Percentiles rank a stretch among this genome's conserved stretches.
These are phyloP conservation scores for Pseudomugil tenellus DNA, from an alignment of 2,797 vertebrate genomes.

Conservation along the genomic window DNA sequence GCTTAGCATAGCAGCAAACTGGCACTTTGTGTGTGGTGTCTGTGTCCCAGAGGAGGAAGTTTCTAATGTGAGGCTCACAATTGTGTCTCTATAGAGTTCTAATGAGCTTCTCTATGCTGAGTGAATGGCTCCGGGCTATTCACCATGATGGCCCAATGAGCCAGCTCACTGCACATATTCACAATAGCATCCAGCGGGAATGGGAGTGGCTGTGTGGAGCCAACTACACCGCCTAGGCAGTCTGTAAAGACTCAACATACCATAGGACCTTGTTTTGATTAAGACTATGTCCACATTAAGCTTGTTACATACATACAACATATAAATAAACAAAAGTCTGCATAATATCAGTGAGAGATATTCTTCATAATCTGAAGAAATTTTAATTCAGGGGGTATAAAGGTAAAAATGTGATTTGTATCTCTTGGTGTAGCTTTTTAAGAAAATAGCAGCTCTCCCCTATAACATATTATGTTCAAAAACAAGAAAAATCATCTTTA, in stretches of 20 bases:
- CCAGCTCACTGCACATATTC: slow-evolving; percentile 87
- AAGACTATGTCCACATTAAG: slow-evolving; percentile 23
- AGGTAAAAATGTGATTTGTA: slow-evolving; percentile 18
- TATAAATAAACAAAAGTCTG: not conserved
- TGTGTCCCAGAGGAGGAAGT: slow-evolving; percentile 90
- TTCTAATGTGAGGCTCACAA: slow-evolving; percentile 93
- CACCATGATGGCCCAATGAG: slow-evolving; percentile 91
- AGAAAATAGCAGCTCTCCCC: slow-evolving; percentile 5
- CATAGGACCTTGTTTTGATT: slow-evolving; percentile 27
- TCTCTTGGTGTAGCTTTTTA: slow-evolving; percentile 22
- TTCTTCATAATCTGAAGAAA: not conserved
- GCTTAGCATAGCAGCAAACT: slow-evolving; percentile 89
- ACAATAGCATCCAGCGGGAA: slow-evolving; percentile 67
- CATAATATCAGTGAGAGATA: not conserved
- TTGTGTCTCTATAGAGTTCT: slow-evolving; percentile 97
- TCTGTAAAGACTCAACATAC: slow-evolving; percentile 59
- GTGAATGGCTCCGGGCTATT: slow-evolving; percentile 90
- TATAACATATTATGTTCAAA: not conserved
- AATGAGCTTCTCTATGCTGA: slow-evolving; percentile 93
- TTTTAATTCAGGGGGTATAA: not conserved
- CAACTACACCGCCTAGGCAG: slow-evolving; percentile 48
- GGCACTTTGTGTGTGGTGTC: slow-evolving; percentile 91
- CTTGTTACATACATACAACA: not conserved
- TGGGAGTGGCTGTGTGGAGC: slow-evolving; percentile 60
- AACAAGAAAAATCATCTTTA: not conserved